Base-by-base conservation (phyloP, 2,888 invertebrate genomes). In the Orchestes rusci region DNA sequence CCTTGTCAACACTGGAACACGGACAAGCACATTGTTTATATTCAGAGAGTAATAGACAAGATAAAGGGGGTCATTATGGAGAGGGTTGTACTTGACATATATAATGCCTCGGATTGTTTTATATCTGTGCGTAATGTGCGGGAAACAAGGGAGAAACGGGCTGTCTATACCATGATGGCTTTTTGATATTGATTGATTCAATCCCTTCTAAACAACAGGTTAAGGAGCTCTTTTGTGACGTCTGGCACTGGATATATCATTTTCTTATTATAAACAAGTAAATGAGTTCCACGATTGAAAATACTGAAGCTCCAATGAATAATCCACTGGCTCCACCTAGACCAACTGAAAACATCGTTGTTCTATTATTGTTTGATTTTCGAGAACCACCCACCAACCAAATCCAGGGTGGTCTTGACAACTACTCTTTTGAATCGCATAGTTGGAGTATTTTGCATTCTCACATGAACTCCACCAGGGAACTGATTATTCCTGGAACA, bases 311-410 rank as follows among this genome's bases (percentile, higher is more conserved):
- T 15, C 77, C 78, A 52, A 77, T 74, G 56, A 78, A 79, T 8
- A 77, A 71, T 0, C 77, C 77, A 1, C 73, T 73, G 0, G 75
- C 72, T n/a, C 77, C 76, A 3, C 78, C 78, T 33, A 77, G 66
- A 46, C 77, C 77, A 53, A 78, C 78, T 78, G 66, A 40, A 73
- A 53, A 45, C 28, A 51, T 12, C 8, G 31, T 31, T 31, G 5
- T 23, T 7, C 23, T 10, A 10, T 10, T n/a, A n/a, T n/a, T n/a
- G n/a, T n/a, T n/a, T n/a, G n/a, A n/a, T n/a, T n/a, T n/a, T n/a
- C n/a, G n/a, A n/a, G n/a, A n/a, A 1, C 3, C 7, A 35, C 43
- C 18, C 66, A 79, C 80, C 80, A 17, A 80, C 78, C 52, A 80
- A 67, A 55, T 78, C 79, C 50, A 80, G 66, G 16, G 70, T 69